A percentile compares a stretch with the other conserved stretches of the same genome.
These are phyloP conservation scores for Aleiodes testaceus DNA, from an alignment of 2,888 invertebrate species.

Conservation along the genomic window DNA sequence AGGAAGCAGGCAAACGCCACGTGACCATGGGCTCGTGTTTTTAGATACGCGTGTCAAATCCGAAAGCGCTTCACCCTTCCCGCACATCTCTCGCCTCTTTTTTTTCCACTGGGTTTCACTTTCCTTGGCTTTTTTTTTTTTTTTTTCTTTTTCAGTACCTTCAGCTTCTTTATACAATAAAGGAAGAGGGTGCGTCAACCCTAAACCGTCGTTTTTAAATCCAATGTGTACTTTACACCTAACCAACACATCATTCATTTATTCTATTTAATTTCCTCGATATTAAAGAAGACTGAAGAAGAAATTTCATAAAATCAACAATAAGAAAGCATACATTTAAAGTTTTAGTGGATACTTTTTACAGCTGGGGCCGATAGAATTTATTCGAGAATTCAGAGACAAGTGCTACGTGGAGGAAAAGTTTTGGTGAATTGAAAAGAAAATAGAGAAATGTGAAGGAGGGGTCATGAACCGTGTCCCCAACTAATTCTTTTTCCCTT, in stretches of 20 bases:
- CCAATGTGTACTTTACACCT: constrained; percentile 7
- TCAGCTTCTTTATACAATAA: constrained; percentile 18
- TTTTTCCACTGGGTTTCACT: constrained; percentile 26
- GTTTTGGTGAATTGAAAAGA: constrained; percentile 52
- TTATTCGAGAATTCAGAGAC: constrained; percentile 46
- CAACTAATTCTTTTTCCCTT: constrained; percentile 63
- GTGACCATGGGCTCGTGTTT: constrained; percentile 62
- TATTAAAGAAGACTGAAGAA: background rate
- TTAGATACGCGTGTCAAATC: constrained; percentile 72
- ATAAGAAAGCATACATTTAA: constrained; percentile 2
- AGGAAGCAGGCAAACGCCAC: constrained; percentile 58
- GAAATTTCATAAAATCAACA: background rate
- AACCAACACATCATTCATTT: constrained; percentile 5
- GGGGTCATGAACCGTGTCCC: constrained; percentile 46
- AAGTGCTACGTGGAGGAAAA: constrained; percentile 34
- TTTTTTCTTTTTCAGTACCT: constrained; percentile 6
- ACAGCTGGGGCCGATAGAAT: constrained; percentile 22
- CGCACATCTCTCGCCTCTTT: constrained; percentile 17
- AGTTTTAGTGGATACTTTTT: constrained; percentile 9
- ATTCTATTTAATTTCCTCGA: background rate
- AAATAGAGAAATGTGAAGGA: constrained; percentile 34
- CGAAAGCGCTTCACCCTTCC: constrained; percentile 59
- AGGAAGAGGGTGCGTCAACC: constrained; percentile 15
- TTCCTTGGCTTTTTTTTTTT: constrained; percentile 7
- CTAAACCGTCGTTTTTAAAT: constrained; percentile 20